Evolutionary conservation across 1,140 invertebrate genomes (phyloP).

Genomic region (Philaenus spumarius): DNA sequence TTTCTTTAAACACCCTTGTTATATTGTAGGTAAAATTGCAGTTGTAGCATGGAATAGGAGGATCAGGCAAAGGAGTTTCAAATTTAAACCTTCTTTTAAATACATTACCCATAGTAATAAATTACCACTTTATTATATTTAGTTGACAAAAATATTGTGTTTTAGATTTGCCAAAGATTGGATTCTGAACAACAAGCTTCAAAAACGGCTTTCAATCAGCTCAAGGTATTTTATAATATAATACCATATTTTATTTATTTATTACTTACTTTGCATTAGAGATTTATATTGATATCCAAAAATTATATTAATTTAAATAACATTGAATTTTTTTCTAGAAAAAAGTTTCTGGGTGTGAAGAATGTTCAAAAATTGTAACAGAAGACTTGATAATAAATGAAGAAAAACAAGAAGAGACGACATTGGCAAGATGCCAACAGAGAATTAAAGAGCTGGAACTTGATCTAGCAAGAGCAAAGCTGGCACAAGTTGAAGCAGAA

Average conservation of each 20-base stretch:
- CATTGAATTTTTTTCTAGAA: conserved; percentile 16
- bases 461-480: conserved; percentile 92
- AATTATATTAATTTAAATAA: too few relatives aligned
- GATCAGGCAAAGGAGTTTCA: too few relatives aligned
- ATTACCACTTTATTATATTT: too few relatives aligned
- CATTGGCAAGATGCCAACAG: conserved; percentile 44
- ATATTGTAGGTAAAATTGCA: too few relatives aligned
- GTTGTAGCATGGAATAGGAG: too few relatives aligned
- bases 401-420: conserved; percentile 13
- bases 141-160: too few relatives aligned
- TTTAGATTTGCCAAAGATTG: conserved; percentile 76
- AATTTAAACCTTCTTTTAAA: too few relatives aligned
- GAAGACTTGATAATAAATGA: neutral
- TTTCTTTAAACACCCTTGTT: too few relatives aligned
- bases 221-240: conserved; percentile 44
- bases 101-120: too few relatives aligned
- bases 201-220: conserved; percentile 48
- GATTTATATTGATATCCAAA: too few relatives aligned
- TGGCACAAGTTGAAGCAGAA: conserved; percentile 94
- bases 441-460: conserved; percentile 86
- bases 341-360: conserved; percentile 25
- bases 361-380: neutral
- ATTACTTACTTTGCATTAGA: neutral
- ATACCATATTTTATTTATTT: neutral
- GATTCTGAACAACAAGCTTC: conserved; percentile 72